These are phyloP conservation scores for Metellina segmentata DNA, from an alignment of 2,888 invertebrate genomes.

Conservation along the genomic window DNA sequence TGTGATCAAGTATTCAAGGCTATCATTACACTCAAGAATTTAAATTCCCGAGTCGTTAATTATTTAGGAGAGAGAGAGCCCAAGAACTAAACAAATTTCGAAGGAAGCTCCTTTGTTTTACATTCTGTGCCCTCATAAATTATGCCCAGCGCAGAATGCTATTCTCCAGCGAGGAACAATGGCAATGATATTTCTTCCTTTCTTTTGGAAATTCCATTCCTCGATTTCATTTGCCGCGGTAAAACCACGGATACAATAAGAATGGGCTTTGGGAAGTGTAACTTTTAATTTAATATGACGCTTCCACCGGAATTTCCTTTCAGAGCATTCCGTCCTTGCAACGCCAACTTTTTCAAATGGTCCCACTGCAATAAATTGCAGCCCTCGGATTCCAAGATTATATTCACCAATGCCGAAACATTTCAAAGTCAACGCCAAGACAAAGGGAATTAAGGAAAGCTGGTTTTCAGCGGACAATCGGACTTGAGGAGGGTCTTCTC, in stretches of 20 bases:
- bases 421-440: too few species aligned
- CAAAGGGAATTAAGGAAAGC: too few species aligned
- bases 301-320: not conserved
- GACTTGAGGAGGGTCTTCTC: too few species aligned
- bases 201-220: slow-evolving; percentile 38
- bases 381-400: not conserved
- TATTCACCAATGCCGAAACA: not conserved
- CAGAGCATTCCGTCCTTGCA: not conserved
- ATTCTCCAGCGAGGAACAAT: slow-evolving; percentile 25
- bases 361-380: not conserved
- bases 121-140: slow-evolving; percentile 49
- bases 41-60: slow-evolving; percentile 54
- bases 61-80: slow-evolving; percentile 47
- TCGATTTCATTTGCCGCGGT: slow-evolving; percentile 42
- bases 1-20: slow-evolving; percentile 57
- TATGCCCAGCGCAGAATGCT: slow-evolving; percentile 35
- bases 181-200: slow-evolving; percentile 50
- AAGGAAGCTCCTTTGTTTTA: slow-evolving; percentile 53
- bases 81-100: slow-evolving; percentile 55
- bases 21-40: slow-evolving; percentile 62
- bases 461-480: too few species aligned
- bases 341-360: not conserved
- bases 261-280: slow-evolving; percentile 15
- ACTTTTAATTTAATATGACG: slow-evolving; percentile 38
- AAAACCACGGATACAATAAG: slow-evolving; percentile 24